phyloP scores from a whole-genome alignment of 2,888 invertebrate genomes.

The Trypoxylon attenuatum region DNA sequence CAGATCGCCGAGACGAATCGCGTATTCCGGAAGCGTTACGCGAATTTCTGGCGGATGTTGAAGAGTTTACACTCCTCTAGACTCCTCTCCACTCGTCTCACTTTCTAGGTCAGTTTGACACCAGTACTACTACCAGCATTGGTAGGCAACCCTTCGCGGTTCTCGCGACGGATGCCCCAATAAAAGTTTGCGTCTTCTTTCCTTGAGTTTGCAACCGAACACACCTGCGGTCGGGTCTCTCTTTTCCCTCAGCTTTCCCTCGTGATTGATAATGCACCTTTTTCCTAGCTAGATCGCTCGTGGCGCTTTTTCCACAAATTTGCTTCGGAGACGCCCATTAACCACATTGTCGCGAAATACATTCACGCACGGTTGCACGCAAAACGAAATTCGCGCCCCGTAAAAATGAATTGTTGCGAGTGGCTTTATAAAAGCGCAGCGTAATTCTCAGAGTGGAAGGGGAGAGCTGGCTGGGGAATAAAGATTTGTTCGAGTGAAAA shows the following conservation, averaged over 20 bases:
- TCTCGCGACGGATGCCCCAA: constrained; percentile 44
- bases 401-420: no score
- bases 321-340: no score
- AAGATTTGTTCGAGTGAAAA: no score
- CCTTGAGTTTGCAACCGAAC: constrained; percentile 18
- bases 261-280: constrained; percentile 33
- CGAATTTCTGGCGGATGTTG: constrained; percentile 28
- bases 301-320: no score
- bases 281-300: no score
- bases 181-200: constrained; percentile 52
- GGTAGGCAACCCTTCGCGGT: no score
- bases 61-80: neutral
- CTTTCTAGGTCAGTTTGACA: constrained; percentile 47
- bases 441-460: no score
- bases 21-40: constrained; percentile 26
- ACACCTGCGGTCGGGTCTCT: constrained; percentile 36
- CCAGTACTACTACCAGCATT: no score
- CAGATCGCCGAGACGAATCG: constrained; percentile 9
- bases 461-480: no score
- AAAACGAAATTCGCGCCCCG: no score
- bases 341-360: no score
- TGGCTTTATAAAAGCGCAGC: no score
- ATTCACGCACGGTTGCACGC: neutral
- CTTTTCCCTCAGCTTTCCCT: neutral
- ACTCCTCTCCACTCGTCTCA: constrained; percentile 10